phyloP scores from a whole-genome alignment of 2,797 vertebrate genomes.

The Neoniphon sammara region DNA sequence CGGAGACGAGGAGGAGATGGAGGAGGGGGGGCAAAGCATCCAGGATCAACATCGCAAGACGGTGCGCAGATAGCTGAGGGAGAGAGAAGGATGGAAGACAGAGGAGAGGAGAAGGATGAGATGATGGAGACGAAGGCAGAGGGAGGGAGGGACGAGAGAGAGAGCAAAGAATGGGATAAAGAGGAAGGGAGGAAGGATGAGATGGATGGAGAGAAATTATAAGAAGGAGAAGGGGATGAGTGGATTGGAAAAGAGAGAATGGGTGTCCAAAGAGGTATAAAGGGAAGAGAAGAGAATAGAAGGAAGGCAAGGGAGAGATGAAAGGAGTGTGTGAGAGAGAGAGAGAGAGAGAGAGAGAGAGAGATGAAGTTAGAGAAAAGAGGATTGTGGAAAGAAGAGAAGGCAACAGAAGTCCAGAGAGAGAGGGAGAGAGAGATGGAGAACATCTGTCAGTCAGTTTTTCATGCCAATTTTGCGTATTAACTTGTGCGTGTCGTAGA shows the following conservation, averaged over 20 bases:
- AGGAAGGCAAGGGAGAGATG: slow-evolving; percentile 2
- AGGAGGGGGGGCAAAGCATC: slow-evolving; percentile 76
- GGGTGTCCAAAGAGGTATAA: slow-evolving; percentile 28
- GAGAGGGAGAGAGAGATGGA: slow-evolving; percentile 38
- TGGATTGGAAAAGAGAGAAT: slow-evolving; percentile 18
- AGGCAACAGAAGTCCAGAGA: too few relatives aligned
- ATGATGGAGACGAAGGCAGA: neutral
- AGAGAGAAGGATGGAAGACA: slow-evolving; percentile 2
- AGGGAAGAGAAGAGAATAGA: slow-evolving; percentile 22
- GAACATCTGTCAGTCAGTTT: slow-evolving; percentile 50
- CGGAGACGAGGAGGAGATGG: slow-evolving; percentile 78
- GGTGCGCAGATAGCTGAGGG: slow-evolving; percentile 55
- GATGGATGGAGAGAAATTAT: slow-evolving; percentile 10
- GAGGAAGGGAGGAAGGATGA: neutral
- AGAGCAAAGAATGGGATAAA: neutral
- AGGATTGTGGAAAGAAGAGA: slow-evolving; percentile 11
- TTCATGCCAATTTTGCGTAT: slow-evolving; percentile 20
- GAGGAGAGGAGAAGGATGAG: neutral
- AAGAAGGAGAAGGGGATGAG: slow-evolving; percentile 23
- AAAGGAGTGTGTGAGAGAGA: slow-evolving; percentile 26
- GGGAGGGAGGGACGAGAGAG: neutral
- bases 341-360: slow-evolving; percentile 30
- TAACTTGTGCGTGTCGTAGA: neutral
- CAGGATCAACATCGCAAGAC: slow-evolving; percentile 72
- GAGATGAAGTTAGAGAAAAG: slow-evolving; percentile 26